Conservation (phyloP, 2,888 invertebrate species). For the Drosophila emarginata region DNA sequence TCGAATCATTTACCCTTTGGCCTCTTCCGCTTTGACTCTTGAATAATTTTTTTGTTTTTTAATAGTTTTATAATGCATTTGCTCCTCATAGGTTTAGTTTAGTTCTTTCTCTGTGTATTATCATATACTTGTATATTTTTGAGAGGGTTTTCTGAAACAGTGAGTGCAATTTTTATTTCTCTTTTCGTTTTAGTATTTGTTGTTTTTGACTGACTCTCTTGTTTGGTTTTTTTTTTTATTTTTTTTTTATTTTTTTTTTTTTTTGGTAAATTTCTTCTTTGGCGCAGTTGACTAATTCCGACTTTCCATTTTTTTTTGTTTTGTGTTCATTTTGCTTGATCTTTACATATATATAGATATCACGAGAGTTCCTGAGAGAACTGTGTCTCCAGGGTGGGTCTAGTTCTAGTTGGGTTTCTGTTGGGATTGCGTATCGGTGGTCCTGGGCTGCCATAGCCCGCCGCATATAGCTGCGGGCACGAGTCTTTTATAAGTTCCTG, state of each 20-base stretch:
- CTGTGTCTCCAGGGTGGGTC: constrained; percentile 83
- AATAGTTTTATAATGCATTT: constrained; percentile 56
- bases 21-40: constrained; percentile 37
- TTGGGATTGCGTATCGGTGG: constrained; percentile 82
- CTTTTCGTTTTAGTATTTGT: constrained; percentile 46
- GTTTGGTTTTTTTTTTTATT: constrained; percentile 13
- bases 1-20: constrained; percentile 44
- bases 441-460: constrained; percentile 82
- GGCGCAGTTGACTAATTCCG: constrained; percentile 55
- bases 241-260: constrained; percentile 35
- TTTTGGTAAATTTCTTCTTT: constrained; percentile 49
- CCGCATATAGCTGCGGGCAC: constrained; percentile 82
- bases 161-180: constrained; percentile 70
- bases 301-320: constrained; percentile 28
- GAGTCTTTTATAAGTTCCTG: constrained; percentile 83
- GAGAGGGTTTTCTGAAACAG: constrained; percentile 60
- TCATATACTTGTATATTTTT: constrained; percentile 11
- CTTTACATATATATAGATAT: constrained; percentile 82
- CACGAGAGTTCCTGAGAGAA: constrained; percentile 83
- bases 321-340: constrained; percentile 27
- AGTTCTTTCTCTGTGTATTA: constrained; percentile 18
- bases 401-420: constrained; percentile 80
- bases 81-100: constrained; percentile 52
- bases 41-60: constrained; percentile 54
- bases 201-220: constrained; percentile 31